Percentiles rank a stretch among this genome's conserved stretches.
phyloP scores from a whole-genome alignment of 1,140 invertebrate species.

The Anagrus nilaparvatae region DNA sequence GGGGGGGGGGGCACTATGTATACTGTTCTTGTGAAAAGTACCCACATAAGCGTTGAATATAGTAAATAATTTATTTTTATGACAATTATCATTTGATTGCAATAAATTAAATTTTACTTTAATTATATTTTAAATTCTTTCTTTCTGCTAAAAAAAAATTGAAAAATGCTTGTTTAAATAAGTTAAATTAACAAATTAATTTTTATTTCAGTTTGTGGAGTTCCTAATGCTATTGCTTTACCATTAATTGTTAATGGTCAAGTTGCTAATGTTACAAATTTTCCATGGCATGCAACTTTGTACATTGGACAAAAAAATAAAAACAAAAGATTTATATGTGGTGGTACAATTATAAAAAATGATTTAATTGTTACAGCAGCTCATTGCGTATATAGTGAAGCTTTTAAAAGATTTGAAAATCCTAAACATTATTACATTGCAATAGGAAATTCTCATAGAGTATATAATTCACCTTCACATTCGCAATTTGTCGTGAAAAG shows the following conservation, averaged over 20 bases:
- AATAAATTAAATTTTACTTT: no score
- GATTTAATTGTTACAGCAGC: constrained; percentile 36
- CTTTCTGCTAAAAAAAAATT: no score
- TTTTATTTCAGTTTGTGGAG: constrained; percentile 35
- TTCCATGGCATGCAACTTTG: constrained; percentile 38
- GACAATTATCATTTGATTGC: no score
- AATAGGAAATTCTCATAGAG: constrained; percentile 31
- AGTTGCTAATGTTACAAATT: constrained; percentile 25
- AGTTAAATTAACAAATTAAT: no score
- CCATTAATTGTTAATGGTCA: constrained; percentile 29
- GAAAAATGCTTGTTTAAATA: no score
- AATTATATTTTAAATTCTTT: no score
- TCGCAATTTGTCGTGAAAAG: no score
- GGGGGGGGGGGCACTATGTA: no score
- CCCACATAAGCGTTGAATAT: no score
- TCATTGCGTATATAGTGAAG: constrained; percentile 35
- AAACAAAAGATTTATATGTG: constrained; percentile 35
- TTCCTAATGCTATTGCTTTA: background rate
- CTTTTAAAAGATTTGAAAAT: constrained; percentile 5
- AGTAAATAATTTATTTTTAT: no score
- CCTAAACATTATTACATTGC: constrained; percentile 21
- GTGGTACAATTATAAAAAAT: constrained; percentile 32
- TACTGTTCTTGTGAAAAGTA: no score
- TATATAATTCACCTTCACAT: no score
- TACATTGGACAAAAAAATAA: constrained; percentile 20